Conservation (phyloP, 2,113 vertebrate genomes). For the Cephalopterus ornatus region DNA sequence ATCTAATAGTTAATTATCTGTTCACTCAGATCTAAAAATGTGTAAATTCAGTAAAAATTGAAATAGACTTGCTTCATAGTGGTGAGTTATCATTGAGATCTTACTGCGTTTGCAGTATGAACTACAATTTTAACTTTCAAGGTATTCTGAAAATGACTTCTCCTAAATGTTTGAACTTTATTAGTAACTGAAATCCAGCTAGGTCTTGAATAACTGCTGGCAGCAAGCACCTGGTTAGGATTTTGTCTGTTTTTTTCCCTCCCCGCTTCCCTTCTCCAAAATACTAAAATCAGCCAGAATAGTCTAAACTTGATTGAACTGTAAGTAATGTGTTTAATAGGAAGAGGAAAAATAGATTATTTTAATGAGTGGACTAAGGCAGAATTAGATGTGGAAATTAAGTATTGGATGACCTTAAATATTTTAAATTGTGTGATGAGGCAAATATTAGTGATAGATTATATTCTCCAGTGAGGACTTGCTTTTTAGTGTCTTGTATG, state of each 20-base stretch:
- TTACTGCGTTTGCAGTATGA: background rate
- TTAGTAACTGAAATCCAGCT: background rate
- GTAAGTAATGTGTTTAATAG: slow-evolving; percentile 13
- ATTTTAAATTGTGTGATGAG: background rate
- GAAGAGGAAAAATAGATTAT: slow-evolving; percentile 8
- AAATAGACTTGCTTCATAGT: background rate
- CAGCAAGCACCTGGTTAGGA: slow-evolving; percentile 26
- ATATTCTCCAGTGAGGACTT: slow-evolving; percentile 9
- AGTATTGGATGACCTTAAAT: slow-evolving; percentile 6
- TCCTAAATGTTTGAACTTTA: slow-evolving; percentile 29
- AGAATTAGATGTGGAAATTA: slow-evolving; percentile 44
- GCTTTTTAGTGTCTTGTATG: background rate
- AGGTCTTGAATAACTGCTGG: slow-evolving; percentile 56
- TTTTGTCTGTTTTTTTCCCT: background rate
- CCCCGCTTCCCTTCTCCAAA: background rate
- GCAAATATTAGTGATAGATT: background rate
- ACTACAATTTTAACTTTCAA: background rate
- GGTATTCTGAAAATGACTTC: slow-evolving; percentile 41
- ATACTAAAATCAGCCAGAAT: background rate
- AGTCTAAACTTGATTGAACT: slow-evolving; percentile 31
- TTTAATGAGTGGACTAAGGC: slow-evolving; percentile 38
- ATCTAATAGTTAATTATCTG: background rate
- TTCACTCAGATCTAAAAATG: background rate
- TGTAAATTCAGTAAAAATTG: background rate
- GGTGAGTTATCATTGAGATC: background rate